Conservation (phyloP, 2,797 vertebrate species). For the Sebastes itinus region DNA sequence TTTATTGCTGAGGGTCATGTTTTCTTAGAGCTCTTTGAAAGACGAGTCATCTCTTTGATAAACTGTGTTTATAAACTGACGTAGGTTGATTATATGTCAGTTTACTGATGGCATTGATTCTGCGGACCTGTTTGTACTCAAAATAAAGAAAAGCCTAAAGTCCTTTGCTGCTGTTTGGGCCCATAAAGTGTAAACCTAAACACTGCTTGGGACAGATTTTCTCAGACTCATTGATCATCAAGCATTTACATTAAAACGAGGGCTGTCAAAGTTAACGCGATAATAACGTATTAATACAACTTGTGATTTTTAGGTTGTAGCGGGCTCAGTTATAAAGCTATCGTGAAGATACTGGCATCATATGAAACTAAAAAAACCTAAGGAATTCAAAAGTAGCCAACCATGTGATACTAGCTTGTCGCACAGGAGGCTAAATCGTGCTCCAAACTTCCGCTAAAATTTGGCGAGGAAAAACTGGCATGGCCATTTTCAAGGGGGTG, state of each 20-base stretch:
- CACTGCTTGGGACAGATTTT: neutral
- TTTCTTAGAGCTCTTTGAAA: neutral
- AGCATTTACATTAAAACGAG: neutral
- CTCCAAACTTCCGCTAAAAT: too few species aligned
- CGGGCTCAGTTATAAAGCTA: too few species aligned
- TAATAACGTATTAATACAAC: too few species aligned
- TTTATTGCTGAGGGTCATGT: neutral
- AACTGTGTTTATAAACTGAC: neutral
- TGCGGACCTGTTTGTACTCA: neutral
- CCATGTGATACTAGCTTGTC: too few species aligned
- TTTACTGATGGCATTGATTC: neutral
- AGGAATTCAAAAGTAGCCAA: too few species aligned
- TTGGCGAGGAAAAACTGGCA: too few species aligned
- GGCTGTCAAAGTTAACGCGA: too few species aligned
- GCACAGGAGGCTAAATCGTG: too few species aligned
- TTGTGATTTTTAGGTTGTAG: too few species aligned
- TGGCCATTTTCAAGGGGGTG: too few species aligned
- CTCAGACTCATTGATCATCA: neutral
- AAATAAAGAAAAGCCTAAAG: neutral
- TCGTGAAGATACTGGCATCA: too few species aligned
- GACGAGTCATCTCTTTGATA: conserved; percentile 8
- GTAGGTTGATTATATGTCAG: neutral
- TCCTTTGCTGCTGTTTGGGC: neutral
- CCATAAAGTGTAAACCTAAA: neutral
- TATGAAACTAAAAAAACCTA: too few species aligned